A percentile compares a stretch with the other conserved stretches of the same genome.
These are phyloP conservation scores for Druon quercuslanigerum DNA, from an alignment of 1,140 invertebrate genomes.

Conservation along the genomic window DNA sequence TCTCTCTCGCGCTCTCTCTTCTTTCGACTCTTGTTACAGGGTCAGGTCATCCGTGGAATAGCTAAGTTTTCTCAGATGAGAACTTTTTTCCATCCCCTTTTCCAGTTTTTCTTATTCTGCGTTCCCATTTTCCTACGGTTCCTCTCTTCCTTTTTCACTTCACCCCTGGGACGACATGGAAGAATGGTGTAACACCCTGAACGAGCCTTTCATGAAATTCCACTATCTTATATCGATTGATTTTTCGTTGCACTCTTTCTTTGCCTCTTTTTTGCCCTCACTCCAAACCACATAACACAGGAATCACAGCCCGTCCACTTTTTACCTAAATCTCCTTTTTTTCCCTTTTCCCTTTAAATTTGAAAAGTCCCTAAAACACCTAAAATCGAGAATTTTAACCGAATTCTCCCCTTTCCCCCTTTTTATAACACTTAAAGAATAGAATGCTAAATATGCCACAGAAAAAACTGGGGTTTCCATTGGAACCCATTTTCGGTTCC, in stretches of 20 bases:
- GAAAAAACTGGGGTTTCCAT: too few relatives aligned
- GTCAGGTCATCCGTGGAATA: conserved; percentile 41
- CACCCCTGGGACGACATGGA: conserved; percentile 7
- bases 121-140: background rate
- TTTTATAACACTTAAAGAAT: too few relatives aligned
- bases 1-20: background rate
- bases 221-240: conserved; percentile 24
- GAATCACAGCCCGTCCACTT: too few relatives aligned
- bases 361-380: too few relatives aligned
- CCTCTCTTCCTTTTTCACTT: conserved; percentile 8
- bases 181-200: background rate
- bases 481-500: too few relatives aligned
- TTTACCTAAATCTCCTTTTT: too few relatives aligned
- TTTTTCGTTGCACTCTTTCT: conserved; percentile 15
- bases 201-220: conserved; percentile 25
- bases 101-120: background rate
- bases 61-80: background rate
- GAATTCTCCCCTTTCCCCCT: too few relatives aligned
- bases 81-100: conserved; percentile 7
- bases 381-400: too few relatives aligned
- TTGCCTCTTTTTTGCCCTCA: background rate
- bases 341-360: too few relatives aligned
- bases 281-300: background rate
- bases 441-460: too few relatives aligned
- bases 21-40: conserved; percentile 43